Base-by-base conservation (phyloP, 2,113 vertebrate genomes). In the Sapajus apella region DNA sequence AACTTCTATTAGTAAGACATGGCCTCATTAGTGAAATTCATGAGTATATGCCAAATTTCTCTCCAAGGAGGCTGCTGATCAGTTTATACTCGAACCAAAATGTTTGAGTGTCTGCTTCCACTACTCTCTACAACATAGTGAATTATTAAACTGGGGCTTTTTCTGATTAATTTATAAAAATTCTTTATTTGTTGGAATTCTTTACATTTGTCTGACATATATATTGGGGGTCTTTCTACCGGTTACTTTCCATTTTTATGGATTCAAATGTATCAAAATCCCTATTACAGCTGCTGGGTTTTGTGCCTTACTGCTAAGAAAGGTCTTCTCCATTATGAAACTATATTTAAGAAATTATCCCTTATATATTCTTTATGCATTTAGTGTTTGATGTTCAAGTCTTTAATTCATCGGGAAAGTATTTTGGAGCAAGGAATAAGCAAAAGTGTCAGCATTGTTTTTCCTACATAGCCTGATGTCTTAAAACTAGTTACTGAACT, bases 371-470 rank as follows among this genome's bases (percentile, higher is more conserved):
- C 75, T 84, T 94, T 52, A 80, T 37, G 56, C 20, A 25, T 50
- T 91, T 93, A 93, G 52, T 88, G 35, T 64, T 93, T 80, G 21
- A 70, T 55, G 40, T 80, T 89, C 72, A 86, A 81, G n/a, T 76
- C 35, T 90, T 91, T 89, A 87, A 88, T 81, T 93, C 21, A 45
- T 35, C 35, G 68, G 55, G 55, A 76, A 82, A 43, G 47, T 56
- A 85, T n/a, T 77, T 56, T 76, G n/a, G 32, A 95, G 32, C 52
- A 87, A 80, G 9, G 50, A 96, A n/a, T 72, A 91, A 61, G 17
- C 27, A 58, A 87, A 50, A 9, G 8, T 50, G 32, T 50, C 18
- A 75, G 50, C 32, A 77, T 30, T 88, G 43, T 25, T 84, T 91
- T 93, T 88, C 8, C 25, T 75, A n/a, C 20, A 81, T 58, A 66